Evolutionary conservation across 2,888 invertebrate species (phyloP), one percentile per base, ranked within the genome.

Genomic region (Diachrysia chrysitis): DNA sequence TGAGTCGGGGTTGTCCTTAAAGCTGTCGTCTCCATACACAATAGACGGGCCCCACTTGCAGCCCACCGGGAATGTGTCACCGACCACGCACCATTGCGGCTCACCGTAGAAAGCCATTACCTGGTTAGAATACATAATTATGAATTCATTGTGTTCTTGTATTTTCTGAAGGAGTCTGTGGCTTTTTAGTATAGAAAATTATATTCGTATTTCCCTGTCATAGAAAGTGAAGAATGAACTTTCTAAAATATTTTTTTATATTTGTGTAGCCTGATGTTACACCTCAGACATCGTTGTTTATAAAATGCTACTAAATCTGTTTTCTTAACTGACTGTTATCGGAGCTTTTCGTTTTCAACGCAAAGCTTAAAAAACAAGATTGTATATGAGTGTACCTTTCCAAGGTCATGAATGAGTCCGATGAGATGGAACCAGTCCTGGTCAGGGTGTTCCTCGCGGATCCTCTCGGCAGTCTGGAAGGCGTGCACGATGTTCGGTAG

Each of bases 71-170:
- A 99, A 99, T 0, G 99, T 99, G 90, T 99, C 99, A 0, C 99
- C 99, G 16, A 99, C 99, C 7, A 98, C 98, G 48, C 98, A 98
- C 98, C 99, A 99, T 88, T 99, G 99, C 0, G 98, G 98, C 90
- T 99, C 98, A 12, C 96, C 97, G 87, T 97, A 97, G 84, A 98
- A 97, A 2, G 97, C 98, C 97, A 98, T 97, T 17, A 10, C 32
- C 32, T 32, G 32, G 9, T 32, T 32, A 32, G 9, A 32, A 32
- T 25, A 25, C 25, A n/a, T 42, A 42, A 42, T 37, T 37, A 37
- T n/a, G n/a, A 42, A n/a, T n/a, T n/a, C 16, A 0, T 42, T 10
- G 32, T 10, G 10, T 32, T 10, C 32, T n/a, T n/a, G 32, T 2
- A 32, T 10, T 32, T 7, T 32, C 2, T 4, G 5, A 7, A 29